Percentiles rank a stretch among this genome's conserved stretches.
Conservation (phyloP, 1,140 invertebrate genomes). For the Cydia splendana region DNA sequence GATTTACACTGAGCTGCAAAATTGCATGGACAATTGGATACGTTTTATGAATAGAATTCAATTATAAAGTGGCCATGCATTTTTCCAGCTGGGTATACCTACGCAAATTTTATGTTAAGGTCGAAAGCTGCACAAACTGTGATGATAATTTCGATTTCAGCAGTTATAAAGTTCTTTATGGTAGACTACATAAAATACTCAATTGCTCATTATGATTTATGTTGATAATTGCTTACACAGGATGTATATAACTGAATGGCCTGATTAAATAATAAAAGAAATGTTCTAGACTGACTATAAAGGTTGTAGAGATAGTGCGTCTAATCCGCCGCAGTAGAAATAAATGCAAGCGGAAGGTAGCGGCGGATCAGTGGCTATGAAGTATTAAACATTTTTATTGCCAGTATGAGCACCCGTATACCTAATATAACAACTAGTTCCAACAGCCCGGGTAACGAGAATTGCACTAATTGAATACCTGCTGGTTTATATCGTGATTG, state of each 20-base stretch:
- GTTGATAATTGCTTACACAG: neutral
- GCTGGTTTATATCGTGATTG: neutral
- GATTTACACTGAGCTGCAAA: no score
- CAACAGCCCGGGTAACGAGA: neutral
- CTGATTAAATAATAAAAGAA: slow-evolving; percentile 6
- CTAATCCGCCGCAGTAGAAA: neutral
- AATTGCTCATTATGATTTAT: neutral
- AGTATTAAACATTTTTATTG: slow-evolving; percentile 18
- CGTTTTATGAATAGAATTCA: no score
- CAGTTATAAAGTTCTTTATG: no score
- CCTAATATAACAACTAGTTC: neutral
- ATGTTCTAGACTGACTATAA: neutral
- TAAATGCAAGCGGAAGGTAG: slow-evolving; percentile 2
- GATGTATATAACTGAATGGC: neutral
- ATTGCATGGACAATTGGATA: no score
- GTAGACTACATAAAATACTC: neutral
- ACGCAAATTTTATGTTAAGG: no score
- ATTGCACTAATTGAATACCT: slow-evolving; percentile 3
- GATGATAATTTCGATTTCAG: no score
- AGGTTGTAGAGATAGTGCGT: neutral
- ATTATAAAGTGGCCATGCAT: no score
- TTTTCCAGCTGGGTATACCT: no score
- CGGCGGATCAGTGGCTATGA: neutral
- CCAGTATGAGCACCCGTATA: neutral
- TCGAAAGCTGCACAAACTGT: no score